Percentiles rank a stretch among this genome's conserved stretches.
phyloP scores from a whole-genome alignment of 1,140 invertebrate genomes.

The Lordiphosa collinella region DNA sequence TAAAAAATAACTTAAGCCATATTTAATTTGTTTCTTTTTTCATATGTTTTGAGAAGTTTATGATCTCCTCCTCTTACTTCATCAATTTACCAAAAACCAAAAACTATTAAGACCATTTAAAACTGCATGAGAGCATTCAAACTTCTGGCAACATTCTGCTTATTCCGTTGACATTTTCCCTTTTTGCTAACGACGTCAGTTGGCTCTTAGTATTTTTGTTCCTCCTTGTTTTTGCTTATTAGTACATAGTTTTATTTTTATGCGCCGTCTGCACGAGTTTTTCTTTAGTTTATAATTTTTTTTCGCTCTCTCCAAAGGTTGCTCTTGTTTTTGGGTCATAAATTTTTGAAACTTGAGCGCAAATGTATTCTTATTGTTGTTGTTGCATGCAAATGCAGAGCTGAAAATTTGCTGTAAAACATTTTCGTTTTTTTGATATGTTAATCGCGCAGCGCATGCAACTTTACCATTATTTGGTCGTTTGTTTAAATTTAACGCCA shows the following conservation, averaged over 20 bases:
- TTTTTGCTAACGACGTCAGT: constrained; percentile 54
- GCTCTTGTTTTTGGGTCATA: constrained; percentile 55
- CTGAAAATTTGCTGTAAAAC: constrained; percentile 61
- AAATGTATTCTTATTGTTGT: constrained; percentile 29
- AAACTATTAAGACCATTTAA: no score
- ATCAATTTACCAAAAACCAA: no score
- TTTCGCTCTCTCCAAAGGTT: constrained; percentile 25
- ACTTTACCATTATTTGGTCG: constrained; percentile 60
- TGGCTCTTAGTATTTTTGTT: constrained; percentile 32
- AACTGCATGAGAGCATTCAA: constrained; percentile 16
- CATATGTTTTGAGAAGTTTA: no score
- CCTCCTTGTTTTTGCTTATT: constrained; percentile 58
- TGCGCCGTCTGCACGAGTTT: constrained; percentile 57
- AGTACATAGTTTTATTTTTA: constrained; percentile 65
- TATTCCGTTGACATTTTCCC: constrained; percentile 30
- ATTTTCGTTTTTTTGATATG: constrained; percentile 64
- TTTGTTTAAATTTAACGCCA: constrained; percentile 48
- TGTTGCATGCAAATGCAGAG: constrained; percentile 44
- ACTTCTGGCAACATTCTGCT: neutral
- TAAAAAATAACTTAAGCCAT: no score
- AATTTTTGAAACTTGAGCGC: constrained; percentile 66
- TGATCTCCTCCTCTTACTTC: no score
- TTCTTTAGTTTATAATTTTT: constrained; percentile 8
- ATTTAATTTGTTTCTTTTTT: no score
- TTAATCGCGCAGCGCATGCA: constrained; percentile 65